Percentiles rank a stretch among this genome's conserved stretches.
phyloP scores from a whole-genome alignment of 2,113 vertebrate species.

The Pomatostomus ruficeps region DNA sequence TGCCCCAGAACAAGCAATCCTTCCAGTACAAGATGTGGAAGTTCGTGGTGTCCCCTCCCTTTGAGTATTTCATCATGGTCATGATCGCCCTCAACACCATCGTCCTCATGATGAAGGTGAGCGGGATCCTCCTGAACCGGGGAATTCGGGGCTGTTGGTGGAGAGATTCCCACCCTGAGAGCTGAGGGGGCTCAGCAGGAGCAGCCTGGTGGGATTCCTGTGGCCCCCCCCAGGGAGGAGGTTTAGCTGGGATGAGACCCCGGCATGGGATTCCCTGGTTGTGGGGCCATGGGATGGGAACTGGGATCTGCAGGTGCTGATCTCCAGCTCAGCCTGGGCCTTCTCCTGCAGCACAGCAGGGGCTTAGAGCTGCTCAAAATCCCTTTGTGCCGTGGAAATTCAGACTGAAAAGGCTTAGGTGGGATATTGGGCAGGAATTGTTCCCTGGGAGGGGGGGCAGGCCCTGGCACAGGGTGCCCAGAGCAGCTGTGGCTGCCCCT shows the following conservation, averaged over 20 bases:
- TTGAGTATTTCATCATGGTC: slow-evolving; percentile 97
- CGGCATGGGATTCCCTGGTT: neutral
- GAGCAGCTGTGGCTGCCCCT: neutral
- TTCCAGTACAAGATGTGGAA: slow-evolving; percentile 98
- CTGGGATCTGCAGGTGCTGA: neutral
- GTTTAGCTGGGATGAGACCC: neutral
- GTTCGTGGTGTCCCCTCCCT: slow-evolving; percentile 93
- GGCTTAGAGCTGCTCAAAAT: neutral
- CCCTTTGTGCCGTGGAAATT: neutral
- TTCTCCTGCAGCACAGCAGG: neutral
- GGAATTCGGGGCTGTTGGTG: neutral
- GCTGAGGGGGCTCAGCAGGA: neutral
- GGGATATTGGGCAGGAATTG: neutral
- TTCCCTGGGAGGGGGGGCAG: rapidly evolving
- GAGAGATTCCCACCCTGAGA: neutral
- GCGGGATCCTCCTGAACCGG: neutral
- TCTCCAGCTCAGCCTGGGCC: neutral
- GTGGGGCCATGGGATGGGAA: neutral
- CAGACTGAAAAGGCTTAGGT: rapidly evolving
- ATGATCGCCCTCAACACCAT: slow-evolving; percentile 98
- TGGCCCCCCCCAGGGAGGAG: neutral
- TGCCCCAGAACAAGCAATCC: slow-evolving; percentile 91
- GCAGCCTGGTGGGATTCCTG: neutral
- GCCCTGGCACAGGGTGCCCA: neutral
- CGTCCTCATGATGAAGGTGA: slow-evolving; percentile 98